Base-by-base conservation (phyloP, 2,113 vertebrate species). In the Macrotus californicus region DNA sequence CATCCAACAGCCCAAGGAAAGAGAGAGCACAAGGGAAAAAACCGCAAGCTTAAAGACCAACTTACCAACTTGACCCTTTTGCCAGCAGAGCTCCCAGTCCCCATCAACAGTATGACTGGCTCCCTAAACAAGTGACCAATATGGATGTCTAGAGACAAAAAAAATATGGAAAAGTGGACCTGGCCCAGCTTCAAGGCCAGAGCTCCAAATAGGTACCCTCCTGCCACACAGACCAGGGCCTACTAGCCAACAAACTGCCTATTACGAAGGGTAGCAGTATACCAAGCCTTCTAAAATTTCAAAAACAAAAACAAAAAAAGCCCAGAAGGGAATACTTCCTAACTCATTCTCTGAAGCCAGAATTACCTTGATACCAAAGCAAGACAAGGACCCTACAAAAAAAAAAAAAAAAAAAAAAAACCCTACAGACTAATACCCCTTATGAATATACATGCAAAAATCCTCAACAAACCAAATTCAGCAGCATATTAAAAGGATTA, bases 391-490 rank as follows among this genome's bases (percentile, higher is more conserved):
- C 22, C 80, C 10, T 48, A 56, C 6, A 56, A 59, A 59, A 22
- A 24, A 56, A 16, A 21, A 22, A 56, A 1, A 22, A 56, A 54
- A 3, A 54, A 61, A 61, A 26, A 61, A 59, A 56, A 21, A 59
- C 22, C 7, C 29, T 59, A 72, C 2, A 89, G 36, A n/a, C 14
- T 59, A 87, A 73, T 80, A 89, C n/a, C 6, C 2, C 56, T 39
- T 48, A 75, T 59, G 19, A 89, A 94, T 67, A 82, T 34, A 66
- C 10, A 92, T 54, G 41, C 29, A 70, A 93, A 90, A 84, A 43
- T 54, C 34, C 75, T 92, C 24, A 97, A 93, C 64, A 86, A 95
- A 66, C 34, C 26, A 82, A 87, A 87, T 50, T 76, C 50, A 92
- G 29, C 4, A 61, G 31, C 54, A 92, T 79, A 90, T 24, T 59